phyloP scores from a whole-genome alignment of 2,113 vertebrate genomes.

The Reinhardtius hippoglossoides region DNA sequence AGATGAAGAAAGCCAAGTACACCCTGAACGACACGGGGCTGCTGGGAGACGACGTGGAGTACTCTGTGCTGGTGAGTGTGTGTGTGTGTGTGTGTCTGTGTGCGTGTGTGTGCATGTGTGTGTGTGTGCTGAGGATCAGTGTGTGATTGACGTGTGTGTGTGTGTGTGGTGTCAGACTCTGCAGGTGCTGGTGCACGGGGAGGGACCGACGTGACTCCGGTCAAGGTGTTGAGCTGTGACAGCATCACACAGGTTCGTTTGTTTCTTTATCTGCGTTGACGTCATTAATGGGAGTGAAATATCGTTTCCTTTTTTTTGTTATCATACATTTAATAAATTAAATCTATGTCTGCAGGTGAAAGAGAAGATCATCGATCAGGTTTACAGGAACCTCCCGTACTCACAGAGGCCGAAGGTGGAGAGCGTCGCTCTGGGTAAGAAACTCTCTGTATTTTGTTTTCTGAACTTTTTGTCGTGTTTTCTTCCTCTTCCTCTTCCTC shows the following conservation, averaged over 20 bases:
- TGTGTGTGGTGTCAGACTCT: constrained; percentile 85
- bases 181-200: constrained; percentile 92
- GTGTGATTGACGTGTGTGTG: not conserved
- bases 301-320: too few species aligned
- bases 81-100: constrained; percentile 16
- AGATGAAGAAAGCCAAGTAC: constrained; percentile 96
- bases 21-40: constrained; percentile 96
- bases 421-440: constrained; percentile 88
- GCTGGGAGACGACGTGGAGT: constrained; percentile 95
- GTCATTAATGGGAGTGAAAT: too few species aligned
- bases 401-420: constrained; percentile 93
- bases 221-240: constrained; percentile 97
- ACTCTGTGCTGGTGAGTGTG: constrained; percentile 87
- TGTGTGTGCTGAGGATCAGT: not conserved
- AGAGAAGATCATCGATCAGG: constrained; percentile 98
- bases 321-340: too few species aligned
- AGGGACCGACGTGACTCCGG: constrained; percentile 90
- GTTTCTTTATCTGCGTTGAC: too few species aligned
- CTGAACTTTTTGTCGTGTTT: too few species aligned
- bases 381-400: constrained; percentile 91
- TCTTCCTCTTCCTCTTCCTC: too few species aligned
- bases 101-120: not conserved
- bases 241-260: constrained; percentile 88
- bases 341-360: constrained; percentile 84
- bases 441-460: too few species aligned